Percentiles rank a stretch among this genome's conserved stretches.
Evolutionary conservation across 2,113 vertebrate genomes (phyloP).

Genomic region (Lampris incognitus): DNA sequence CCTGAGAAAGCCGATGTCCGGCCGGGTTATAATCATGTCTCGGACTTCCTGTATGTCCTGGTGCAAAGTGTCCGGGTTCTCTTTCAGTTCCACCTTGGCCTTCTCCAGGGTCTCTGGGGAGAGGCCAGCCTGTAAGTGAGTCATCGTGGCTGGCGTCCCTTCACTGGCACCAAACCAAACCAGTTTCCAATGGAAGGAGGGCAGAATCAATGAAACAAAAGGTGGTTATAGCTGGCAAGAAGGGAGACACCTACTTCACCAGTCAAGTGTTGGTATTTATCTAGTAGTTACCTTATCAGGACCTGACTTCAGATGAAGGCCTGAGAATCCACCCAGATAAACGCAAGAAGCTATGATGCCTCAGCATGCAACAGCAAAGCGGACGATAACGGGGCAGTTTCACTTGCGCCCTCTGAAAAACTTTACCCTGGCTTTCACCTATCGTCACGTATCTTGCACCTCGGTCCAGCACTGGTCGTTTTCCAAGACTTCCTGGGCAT

Average conservation of each 20-base stretch:
- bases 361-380: conserved; percentile 37
- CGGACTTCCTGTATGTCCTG: conserved; percentile 99
- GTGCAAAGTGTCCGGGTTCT: conserved; percentile 96
- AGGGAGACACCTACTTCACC: conserved; percentile 28
- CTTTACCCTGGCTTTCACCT: conserved; percentile 34
- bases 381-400: conserved; percentile 25
- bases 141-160: conserved; percentile 85
- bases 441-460: background rate
- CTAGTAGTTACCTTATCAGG: conserved; percentile 47
- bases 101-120: conserved; percentile 98
- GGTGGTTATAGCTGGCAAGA: conserved; percentile 36
- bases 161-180: conserved; percentile 36
- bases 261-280: background rate
- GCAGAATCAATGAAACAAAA: conserved; percentile 8
- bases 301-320: conserved; percentile 69
- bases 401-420: conserved; percentile 4
- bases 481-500: too few species aligned
- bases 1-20: conserved; percentile 98
- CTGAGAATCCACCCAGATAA: conserved; percentile 70
- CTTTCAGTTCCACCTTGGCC: conserved; percentile 96
- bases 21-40: conserved; percentile 99
- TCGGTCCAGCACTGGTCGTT: background rate
- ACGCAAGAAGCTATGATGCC: conserved; percentile 43
- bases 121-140: conserved; percentile 97
- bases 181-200: conserved; percentile 17